Percentiles rank a stretch among this genome's conserved stretches.
These are phyloP conservation scores for Crioceris asparagi DNA, from an alignment of 2,888 invertebrate species.

Conservation along the genomic window DNA sequence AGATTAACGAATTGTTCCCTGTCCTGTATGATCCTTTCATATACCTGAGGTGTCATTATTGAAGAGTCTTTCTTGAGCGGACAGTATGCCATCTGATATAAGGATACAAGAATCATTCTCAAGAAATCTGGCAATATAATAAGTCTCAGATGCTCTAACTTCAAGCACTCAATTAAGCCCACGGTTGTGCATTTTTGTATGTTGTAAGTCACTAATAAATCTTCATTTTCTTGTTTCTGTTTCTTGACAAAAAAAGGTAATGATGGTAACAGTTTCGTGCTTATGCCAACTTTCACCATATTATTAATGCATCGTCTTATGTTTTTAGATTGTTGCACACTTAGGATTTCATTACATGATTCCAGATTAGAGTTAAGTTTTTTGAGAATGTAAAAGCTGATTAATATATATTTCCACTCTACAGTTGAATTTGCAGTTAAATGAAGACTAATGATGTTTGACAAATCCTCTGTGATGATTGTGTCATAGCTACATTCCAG, in stretches of 20 bases:
- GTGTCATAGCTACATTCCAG: constrained; percentile 12
- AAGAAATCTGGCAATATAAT: constrained; percentile 47
- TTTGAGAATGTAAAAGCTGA: constrained; percentile 39
- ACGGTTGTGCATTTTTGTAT: constrained; percentile 42
- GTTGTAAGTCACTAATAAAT: constrained; percentile 42
- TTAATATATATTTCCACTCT: constrained; percentile 39
- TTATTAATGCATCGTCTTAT: constrained; percentile 52
- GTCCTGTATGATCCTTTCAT: constrained; percentile 42
- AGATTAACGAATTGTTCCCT: constrained; percentile 41
- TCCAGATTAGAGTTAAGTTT: constrained; percentile 26
- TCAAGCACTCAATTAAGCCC: constrained; percentile 41
- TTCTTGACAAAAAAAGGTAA: constrained; percentile 22
- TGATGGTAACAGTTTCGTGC: constrained; percentile 52
- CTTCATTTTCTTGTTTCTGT: constrained; percentile 20
- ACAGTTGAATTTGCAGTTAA: constrained; percentile 12
- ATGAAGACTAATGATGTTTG: constrained; percentile 7
- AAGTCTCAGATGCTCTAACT: constrained; percentile 43
- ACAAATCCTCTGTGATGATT: constrained; percentile 6
- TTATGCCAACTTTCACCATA: constrained; percentile 53
- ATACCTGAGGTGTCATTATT: constrained; percentile 47
- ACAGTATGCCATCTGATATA: constrained; percentile 59
- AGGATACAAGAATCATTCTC: constrained; percentile 51
- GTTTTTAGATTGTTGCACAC: constrained; percentile 55
- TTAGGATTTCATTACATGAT: constrained; percentile 40
- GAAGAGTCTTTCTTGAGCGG: constrained; percentile 49